Evolutionary conservation across 1,140 invertebrate species (phyloP).

Genomic region (Zelostemma sp.): DNA sequence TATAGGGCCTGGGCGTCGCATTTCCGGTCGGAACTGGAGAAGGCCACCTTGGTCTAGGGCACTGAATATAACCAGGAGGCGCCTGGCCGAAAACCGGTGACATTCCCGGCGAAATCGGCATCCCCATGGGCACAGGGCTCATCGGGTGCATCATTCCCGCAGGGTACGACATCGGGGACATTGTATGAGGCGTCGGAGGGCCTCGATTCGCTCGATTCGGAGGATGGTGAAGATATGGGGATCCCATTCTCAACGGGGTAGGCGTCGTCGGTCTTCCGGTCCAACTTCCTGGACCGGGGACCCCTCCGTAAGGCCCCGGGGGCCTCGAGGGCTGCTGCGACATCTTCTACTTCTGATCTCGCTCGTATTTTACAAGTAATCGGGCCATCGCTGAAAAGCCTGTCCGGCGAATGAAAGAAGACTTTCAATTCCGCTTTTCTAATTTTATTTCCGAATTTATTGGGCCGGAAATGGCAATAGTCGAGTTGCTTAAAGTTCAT

Average conservation of each 20-base stretch:
- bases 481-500: not conserved
- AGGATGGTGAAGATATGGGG: conserved; percentile 48
- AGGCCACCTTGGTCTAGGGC: conserved; percentile 77
- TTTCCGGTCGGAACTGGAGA: conserved; percentile 64
- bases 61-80: conserved; percentile 67
- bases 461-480: not conserved
- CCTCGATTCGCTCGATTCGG: conserved; percentile 25
- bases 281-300: conserved; percentile 43
- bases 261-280: conserved; percentile 47
- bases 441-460: no score
- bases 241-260: conserved; percentile 53
- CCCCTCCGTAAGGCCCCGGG: conserved; percentile 59
- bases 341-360: conserved; percentile 53
- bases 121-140: conserved; percentile 65
- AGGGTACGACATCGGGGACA: conserved; percentile 56
- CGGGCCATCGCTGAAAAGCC: conserved; percentile 53
- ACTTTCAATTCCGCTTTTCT: conserved; percentile 20
- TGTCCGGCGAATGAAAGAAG: not conserved
- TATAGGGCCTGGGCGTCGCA: conserved; percentile 62
- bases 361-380: conserved; percentile 30
- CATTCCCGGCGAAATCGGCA: conserved; percentile 65
- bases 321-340: conserved; percentile 71
- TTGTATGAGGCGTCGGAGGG: conserved; percentile 50
- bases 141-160: conserved; percentile 61
- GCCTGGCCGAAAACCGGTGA: conserved; percentile 63